These are phyloP conservation scores for Rhopalosiphum nymphaeae DNA, from an alignment of 2,888 invertebrate species.

Conservation along the genomic window DNA sequence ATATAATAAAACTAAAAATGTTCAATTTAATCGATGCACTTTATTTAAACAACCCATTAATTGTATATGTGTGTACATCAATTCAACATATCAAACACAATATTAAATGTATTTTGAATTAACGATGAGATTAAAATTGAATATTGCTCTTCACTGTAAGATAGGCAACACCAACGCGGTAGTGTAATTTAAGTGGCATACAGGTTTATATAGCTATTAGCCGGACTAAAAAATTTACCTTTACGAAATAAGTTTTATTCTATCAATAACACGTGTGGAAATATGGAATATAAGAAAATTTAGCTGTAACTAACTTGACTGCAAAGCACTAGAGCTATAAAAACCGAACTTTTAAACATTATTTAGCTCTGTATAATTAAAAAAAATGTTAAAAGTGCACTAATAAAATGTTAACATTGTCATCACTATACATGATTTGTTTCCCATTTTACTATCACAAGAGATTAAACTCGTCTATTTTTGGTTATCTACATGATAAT, in stretches of 20 bases:
- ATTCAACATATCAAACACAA: background rate
- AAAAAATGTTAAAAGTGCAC: too few species aligned
- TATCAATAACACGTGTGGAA: too few species aligned
- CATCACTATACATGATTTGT: background rate
- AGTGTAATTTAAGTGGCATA: background rate
- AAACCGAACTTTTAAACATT: too few species aligned
- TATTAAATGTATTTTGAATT: background rate
- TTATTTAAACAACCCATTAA: background rate
- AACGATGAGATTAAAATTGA: background rate
- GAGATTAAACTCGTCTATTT: too few species aligned
- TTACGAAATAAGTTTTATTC: too few species aligned
- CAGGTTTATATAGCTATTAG: background rate
- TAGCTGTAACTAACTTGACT: too few species aligned
- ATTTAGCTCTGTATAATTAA: too few species aligned
- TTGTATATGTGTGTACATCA: background rate
- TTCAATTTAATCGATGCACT: background rate
- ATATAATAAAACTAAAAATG: background rate
- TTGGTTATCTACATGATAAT: background rate
- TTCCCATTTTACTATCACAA: background rate
- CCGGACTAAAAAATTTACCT: background rate
- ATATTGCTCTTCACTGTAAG: background rate
- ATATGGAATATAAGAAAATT: too few species aligned
- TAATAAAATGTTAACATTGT: too few species aligned
- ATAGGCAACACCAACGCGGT: background rate
- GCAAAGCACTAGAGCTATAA: background rate